Evolutionary conservation across 1,140 invertebrate species (phyloP).

Genomic region (Drosophila rufa): DNA sequence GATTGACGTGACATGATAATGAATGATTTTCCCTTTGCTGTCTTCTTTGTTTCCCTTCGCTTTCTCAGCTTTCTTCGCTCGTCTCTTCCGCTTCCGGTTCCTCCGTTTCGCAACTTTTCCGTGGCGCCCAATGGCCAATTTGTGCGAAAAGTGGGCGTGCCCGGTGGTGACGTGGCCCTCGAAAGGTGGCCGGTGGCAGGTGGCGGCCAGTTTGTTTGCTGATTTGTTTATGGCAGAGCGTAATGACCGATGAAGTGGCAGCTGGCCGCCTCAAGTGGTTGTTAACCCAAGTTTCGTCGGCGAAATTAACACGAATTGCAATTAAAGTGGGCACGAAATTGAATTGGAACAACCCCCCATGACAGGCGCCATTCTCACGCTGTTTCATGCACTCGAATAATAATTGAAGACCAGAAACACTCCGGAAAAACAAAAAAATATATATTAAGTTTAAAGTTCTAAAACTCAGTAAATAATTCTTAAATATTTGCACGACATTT

Average conservation of each 20-base stretch:
- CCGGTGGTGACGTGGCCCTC: constrained; percentile 48
- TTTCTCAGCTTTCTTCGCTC: constrained; percentile 14
- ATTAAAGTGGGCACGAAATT: constrained; percentile 75
- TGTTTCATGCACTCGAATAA: constrained; percentile 13
- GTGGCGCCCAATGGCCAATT: constrained; percentile 60
- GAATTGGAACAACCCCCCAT: constrained; percentile 30
- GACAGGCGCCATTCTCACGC: constrained; percentile 11
- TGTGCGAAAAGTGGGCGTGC: constrained; percentile 44
- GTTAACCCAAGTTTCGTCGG: constrained; percentile 53
- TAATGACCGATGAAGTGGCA: constrained; percentile 70
- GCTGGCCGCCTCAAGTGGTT: constrained; percentile 45
- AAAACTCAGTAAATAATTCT: too few species aligned
- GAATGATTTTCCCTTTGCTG: constrained; percentile 67
- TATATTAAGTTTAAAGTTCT: neutral
- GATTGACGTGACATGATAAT: constrained; percentile 85
- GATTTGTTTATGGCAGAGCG: constrained; percentile 72
- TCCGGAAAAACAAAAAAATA: neutral
- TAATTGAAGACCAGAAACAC: neutral
- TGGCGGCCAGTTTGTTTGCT: constrained; percentile 54
- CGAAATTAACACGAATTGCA: constrained; percentile 69
- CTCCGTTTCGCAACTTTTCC: constrained; percentile 34
- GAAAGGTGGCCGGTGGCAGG: constrained; percentile 19
- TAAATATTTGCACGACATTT: neutral
- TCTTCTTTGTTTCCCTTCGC: constrained; percentile 35
- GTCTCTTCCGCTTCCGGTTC: constrained; percentile 54